phyloP scores from a whole-genome alignment of 2,888 invertebrate species.

The Cordilura impudica region DNA sequence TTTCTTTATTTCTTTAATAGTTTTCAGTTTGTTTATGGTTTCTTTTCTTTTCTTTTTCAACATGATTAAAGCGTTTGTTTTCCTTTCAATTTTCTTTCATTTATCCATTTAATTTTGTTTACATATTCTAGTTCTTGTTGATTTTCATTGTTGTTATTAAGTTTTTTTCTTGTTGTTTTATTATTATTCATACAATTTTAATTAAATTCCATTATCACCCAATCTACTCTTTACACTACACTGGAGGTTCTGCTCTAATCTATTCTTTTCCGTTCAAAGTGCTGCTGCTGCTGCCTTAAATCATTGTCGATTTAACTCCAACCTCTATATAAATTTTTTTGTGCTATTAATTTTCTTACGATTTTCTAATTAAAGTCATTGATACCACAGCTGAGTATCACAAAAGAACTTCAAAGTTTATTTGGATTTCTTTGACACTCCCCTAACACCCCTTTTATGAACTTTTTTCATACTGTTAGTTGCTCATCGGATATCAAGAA shows the following conservation, averaged over 20 bases:
- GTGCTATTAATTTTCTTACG: conserved; percentile 52
- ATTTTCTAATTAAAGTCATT: conserved; percentile 55
- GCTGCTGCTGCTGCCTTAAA: conserved; percentile 1
- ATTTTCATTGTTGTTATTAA: not conserved
- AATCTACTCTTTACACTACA: not conserved
- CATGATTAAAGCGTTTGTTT: not conserved
- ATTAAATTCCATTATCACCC: conserved; percentile 47
- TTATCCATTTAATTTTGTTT: conserved; percentile 9
- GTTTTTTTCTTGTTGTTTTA: conserved; percentile 32
- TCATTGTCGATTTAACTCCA: conserved; percentile 15
- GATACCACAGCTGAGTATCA: conserved; percentile 9
- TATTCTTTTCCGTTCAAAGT: not conserved
- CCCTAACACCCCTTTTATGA: not conserved
- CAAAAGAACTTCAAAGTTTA: conserved; percentile 2
- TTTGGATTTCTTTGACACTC: conserved; percentile 7
- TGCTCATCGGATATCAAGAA: no score
- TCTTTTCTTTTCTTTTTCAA: no score
- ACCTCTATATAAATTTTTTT: conserved; percentile 33
- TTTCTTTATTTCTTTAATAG: no score
- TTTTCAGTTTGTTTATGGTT: not conserved
- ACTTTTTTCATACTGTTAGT: conserved; percentile 1
- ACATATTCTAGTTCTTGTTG: conserved; percentile 1
- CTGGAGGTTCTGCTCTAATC: not conserved
- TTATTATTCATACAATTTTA: conserved; percentile 45
- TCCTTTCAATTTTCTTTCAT: not conserved